A percentile compares a stretch with the other conserved stretches of the same genome.
Evolutionary conservation across 2,797 vertebrate species (phyloP).

Genomic region (Paedocypris micromegethes): DNA sequence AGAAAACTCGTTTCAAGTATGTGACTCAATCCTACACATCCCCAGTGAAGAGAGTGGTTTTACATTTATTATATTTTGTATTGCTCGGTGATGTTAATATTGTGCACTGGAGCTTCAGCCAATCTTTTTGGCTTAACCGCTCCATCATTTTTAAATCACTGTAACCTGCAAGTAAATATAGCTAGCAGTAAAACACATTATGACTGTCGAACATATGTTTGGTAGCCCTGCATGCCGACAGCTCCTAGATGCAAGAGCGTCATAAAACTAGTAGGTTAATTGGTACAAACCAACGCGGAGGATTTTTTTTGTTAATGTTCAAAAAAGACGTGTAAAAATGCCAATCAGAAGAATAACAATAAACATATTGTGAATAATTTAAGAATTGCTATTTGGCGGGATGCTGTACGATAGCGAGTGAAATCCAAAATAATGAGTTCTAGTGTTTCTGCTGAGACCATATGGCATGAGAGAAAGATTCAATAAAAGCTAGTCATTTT

Average conservation of each 20-base stretch:
- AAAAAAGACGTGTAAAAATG: neutral
- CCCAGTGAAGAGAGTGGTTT: too few relatives aligned
- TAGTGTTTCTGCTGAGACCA: slow-evolving; percentile 4
- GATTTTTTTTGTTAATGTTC: too few relatives aligned
- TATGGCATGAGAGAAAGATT: slow-evolving; percentile 14
- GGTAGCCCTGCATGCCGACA: slow-evolving; percentile 4
- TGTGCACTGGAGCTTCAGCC: too few relatives aligned
- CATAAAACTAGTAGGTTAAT: slow-evolving; percentile 15
- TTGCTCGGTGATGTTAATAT: too few relatives aligned
- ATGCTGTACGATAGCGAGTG: too few relatives aligned
- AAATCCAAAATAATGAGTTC: slow-evolving; percentile 1
- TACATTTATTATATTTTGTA: too few relatives aligned
- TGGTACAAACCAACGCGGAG: neutral
- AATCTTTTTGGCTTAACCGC: too few relatives aligned
- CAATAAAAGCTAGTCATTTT: slow-evolving; percentile 28
- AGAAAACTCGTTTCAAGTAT: slow-evolving; percentile 96
- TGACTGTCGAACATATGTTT: slow-evolving; percentile 5
- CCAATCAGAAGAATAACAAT: neutral
- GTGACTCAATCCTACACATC: slow-evolving; percentile 45
- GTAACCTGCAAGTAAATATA: slow-evolving; percentile 10
- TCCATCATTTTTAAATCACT: neutral
- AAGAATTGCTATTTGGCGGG: too few relatives aligned
- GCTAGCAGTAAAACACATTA: slow-evolving; percentile 17
- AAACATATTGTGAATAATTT: neutral
- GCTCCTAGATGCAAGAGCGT: slow-evolving; percentile 25